Base-by-base conservation (phyloP, 2,888 invertebrate genomes). In the Drosophila recens region DNA sequence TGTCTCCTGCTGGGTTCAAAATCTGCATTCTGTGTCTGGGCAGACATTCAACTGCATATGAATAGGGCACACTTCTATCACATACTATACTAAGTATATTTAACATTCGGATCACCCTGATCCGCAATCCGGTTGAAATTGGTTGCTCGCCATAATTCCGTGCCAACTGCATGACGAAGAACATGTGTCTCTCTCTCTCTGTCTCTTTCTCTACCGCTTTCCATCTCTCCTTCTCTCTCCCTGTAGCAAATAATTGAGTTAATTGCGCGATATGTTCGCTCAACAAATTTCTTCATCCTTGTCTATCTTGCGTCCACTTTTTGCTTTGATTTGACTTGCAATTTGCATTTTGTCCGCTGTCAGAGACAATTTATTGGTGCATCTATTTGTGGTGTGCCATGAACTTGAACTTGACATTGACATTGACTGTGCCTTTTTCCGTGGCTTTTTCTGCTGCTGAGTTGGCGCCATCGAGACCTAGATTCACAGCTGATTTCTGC, bases 381-480 rank as follows among this genome's bases (percentile, higher is more conserved):
- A 71, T 59, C 73, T 69, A 65, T 76, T 67, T 72, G 27, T 67
- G 70, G 27, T 56, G 13, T 43, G 57, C 43, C 45, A n/a, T 52
- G 82, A 72, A 80, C 87, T 80, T 89, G 89, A 77, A 84, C 87
- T 73, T 84, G 90, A 69, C 82, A 84, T 73, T 84, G 90, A 69
- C 82, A 84, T 75, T 74, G 40, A 30, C 17, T 17, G 51, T 15
- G 56, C 8, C 30, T 36, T 15, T 34, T 43, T n/a, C 17, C 36
- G 51, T 20, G 56, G 5, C 30, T 36, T 15, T 34, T 43, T n/a
- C 17, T 42, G 51, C 17, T 11, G 27, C 27, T 27, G 27, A 17
- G 30, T 30, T 40, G 17, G 42, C 54, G 66, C 67, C 70, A 53
- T 30, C 10, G 68, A 54, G 36, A 38, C 43, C 27, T n/a, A 23